Evolutionary conservation across 2,113 vertebrate genomes (phyloP).

Genomic region (Pterophyllum scalare): DNA sequence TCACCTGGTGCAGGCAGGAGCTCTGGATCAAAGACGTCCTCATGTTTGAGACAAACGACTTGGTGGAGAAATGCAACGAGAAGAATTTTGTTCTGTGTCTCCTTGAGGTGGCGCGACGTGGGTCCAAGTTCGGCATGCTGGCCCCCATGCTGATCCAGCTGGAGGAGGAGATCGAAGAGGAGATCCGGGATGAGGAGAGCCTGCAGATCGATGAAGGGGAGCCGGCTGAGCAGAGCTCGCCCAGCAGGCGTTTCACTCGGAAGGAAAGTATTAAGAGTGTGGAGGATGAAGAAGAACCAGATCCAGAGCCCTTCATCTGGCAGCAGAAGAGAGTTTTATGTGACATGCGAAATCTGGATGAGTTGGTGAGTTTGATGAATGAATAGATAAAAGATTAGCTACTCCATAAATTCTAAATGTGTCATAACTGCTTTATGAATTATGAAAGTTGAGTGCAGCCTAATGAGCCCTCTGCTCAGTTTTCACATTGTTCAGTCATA

Average conservation of each 20-base stretch:
- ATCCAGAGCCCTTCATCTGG: slow-evolving; percentile 76
- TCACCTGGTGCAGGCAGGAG: slow-evolving; percentile 93
- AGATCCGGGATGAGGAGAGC: slow-evolving; percentile 86
- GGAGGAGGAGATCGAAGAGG: slow-evolving; percentile 96
- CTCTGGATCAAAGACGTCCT: slow-evolving; percentile 94
- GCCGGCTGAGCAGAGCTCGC: slow-evolving; percentile 52
- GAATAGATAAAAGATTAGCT: neutral
- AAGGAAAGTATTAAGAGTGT: slow-evolving; percentile 67
- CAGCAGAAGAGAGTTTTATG: slow-evolving; percentile 85
- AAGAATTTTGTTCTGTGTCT: slow-evolving; percentile 96
- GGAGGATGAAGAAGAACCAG: slow-evolving; percentile 70
- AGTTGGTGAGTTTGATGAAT: slow-evolving; percentile 87
- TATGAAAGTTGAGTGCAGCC: neutral
- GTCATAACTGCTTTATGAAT: slow-evolving; percentile 4
- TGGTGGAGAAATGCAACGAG: slow-evolving; percentile 95
- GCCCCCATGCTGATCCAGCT: slow-evolving; percentile 96
- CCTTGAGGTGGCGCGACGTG: slow-evolving; percentile 93
- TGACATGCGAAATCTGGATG: slow-evolving; percentile 94
- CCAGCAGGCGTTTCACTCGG: slow-evolving; percentile 66
- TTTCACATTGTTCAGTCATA: neutral
- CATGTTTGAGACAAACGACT: slow-evolving; percentile 98
- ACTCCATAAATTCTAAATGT: neutral
- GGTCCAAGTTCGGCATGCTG: slow-evolving; percentile 94
- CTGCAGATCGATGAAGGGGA: slow-evolving; percentile 44
- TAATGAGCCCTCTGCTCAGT: neutral